Evolutionary conservation across 2,888 invertebrate genomes (phyloP), one percentile per base, ranked within the genome.

Genomic region (Sinotaia quadrata): DNA sequence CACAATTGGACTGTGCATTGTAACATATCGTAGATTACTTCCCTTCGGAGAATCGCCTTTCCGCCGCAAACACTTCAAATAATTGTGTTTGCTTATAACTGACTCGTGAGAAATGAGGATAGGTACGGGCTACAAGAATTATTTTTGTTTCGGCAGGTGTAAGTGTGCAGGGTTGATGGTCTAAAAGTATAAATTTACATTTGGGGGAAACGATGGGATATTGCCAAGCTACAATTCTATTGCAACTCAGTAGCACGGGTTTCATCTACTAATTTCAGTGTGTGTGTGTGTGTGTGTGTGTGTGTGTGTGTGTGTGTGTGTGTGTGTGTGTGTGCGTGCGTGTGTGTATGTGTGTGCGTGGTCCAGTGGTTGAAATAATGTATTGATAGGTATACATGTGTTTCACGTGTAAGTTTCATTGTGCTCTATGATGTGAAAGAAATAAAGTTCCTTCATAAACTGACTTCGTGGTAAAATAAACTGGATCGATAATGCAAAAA

Each of bases 11-110:
- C 72, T 75, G 51, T 70, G 76, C 15, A 7, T 73, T 3, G 49
- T 56, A 24, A 69, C 79, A 2, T 84, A 73, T 57, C 77, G 71
- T 44, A 75, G 74, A 68, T 75, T 85, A 7, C 78, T 83, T 21
- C 84, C 84, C 1, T 83, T 62, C 8, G 34, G 51, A 29, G 4
- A 8, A 24, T 29, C 67, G 4, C 41, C 60, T 4, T 41, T 41
- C 49, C 52, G 67, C 21, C 51, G 27, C n/a, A n/a, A 18, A 2
- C 18, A 41, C 37, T 41, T 18, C 15, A 41, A 41, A 41, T n/a
- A n/a, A n/a, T 41, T 18, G 41, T 41, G 41, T 41, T n/a, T n/a
- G n/a, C n/a, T n/a, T n/a, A n/a, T n/a, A n/a, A n/a, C n/a, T n/a
- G n/a, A n/a, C n/a, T n/a, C n/a, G 10, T 41, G 10, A 12, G 41